phyloP scores from a whole-genome alignment of 2,113 vertebrate genomes.

The Pelodiscus sinensis region DNA sequence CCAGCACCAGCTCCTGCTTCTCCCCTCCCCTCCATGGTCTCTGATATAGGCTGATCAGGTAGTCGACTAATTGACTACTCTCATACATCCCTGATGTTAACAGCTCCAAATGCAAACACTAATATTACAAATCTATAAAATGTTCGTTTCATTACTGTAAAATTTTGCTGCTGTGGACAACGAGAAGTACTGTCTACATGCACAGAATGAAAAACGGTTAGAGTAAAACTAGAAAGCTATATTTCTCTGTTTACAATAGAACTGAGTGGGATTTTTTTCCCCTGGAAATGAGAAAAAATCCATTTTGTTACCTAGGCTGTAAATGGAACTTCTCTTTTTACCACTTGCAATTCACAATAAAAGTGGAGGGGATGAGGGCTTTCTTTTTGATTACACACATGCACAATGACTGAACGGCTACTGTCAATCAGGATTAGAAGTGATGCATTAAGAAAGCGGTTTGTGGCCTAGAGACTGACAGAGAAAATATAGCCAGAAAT shows the following conservation, averaged over 20 bases:
- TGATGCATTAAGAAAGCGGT: neutral
- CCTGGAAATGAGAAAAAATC: neutral
- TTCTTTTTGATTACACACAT: neutral
- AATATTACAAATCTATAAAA: slow-evolving; percentile 8
- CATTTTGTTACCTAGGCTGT: neutral
- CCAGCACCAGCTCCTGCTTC: too few relatives aligned
- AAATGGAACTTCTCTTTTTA: neutral
- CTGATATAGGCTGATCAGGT: too few relatives aligned
- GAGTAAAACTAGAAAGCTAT: neutral
- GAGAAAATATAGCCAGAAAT: neutral
- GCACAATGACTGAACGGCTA: rapidly evolving
- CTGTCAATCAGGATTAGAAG: neutral
- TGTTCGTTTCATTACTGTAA: neutral
- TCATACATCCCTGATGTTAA: neutral
- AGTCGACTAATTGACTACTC: too few relatives aligned
- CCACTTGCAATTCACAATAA: neutral
- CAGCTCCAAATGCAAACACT: neutral
- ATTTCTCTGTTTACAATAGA: slow-evolving; percentile 23
- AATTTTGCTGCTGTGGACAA: neutral
- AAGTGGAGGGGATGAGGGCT: neutral
- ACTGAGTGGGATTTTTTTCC: neutral
- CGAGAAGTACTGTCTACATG: neutral
- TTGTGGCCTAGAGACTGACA: neutral
- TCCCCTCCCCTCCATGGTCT: too few relatives aligned
- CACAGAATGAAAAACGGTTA: neutral